Conservation (phyloP, 2,113 vertebrate genomes). For the Hiodon alosoides region DNA sequence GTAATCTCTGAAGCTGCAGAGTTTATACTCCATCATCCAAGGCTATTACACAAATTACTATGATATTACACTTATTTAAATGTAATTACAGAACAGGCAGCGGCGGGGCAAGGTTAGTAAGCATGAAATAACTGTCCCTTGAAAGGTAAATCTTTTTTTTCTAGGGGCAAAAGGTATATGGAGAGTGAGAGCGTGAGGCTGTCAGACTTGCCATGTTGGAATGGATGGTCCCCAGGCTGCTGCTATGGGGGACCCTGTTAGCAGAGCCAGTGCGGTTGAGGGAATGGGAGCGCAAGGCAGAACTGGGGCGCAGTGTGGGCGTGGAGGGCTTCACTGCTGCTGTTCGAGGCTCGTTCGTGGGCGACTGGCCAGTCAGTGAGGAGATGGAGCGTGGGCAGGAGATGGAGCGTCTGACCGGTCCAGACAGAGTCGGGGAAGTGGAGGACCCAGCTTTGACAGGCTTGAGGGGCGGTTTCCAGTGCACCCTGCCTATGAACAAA, state of each 20-base stretch:
- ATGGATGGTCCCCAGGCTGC: conserved; percentile 64
- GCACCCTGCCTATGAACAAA: conserved; percentile 60
- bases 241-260: conserved; percentile 65
- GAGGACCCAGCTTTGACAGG: conserved; percentile 54
- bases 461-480: conserved; percentile 67
- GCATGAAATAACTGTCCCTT: background rate
- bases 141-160: background rate
- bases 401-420: conserved; percentile 84
- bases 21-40: background rate
- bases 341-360: conserved; percentile 63
- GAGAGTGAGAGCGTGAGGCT: background rate
- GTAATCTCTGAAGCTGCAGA: conserved; percentile 7
- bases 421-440: conserved; percentile 57
- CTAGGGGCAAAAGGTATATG: background rate
- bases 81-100: background rate
- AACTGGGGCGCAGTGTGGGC: conserved; percentile 57
- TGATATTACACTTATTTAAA: conserved; percentile 10
- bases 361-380: conserved; percentile 63
- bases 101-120: background rate
- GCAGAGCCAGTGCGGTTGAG: conserved; percentile 78
- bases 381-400: conserved; percentile 94
- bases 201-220: conserved; percentile 77
- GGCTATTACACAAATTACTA: background rate
- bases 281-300: conserved; percentile 80
- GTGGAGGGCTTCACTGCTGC: conserved; percentile 64